Evolutionary conservation across 2,797 vertebrate species (phyloP), one percentile per base, ranked within the genome.

Genomic region (Megaceryle alcyon): DNA sequence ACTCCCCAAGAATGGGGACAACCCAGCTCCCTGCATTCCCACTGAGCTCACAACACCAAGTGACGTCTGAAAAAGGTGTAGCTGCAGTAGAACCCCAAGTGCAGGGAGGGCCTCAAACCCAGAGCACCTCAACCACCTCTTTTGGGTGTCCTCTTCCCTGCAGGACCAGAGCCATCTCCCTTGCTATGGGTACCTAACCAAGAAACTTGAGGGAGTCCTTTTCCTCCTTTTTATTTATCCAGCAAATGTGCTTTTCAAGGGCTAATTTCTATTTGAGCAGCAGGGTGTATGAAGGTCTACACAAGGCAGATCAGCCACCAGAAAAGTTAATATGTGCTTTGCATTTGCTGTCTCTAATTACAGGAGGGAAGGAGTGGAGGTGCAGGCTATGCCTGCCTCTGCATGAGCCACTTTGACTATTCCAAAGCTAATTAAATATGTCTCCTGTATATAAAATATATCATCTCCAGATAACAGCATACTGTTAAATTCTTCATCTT

Each of bases 401-500:
- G 81, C 94, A 96, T 66, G 95, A 97, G 96, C 94, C 97, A 97
- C 97, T 98, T 97, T 96, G 96, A 98, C 97, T 97, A 97, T 91
- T 97, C 21, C 88, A 98, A 96, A 98, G 97, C 98, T 98, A 98
- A 98, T 98, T 98, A 98, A 98, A 98, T 95, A 98, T 96, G 97
- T 98, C 97, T 98, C 95, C 93, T 98, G 98, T 98, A 97, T 98
- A 97, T 98, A 98, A 98, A 98, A 98, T 98, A 98, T 98, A 98
- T 98, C 98, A 98, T 98, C 97, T 96, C 83, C 92, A 97, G 98
- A 98, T 98, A 98, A 97, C 97, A 96, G 97, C 96, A 97, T 97
- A 98, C 97, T 97, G 98, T 98, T 98, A 98, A 98, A 98, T 98
- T 98, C 98, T 98, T 98, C 98, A 98, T 98, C 97, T 98, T 98